phyloP scores from a whole-genome alignment of 2,797 vertebrate species.

The Apogon talboti region DNA sequence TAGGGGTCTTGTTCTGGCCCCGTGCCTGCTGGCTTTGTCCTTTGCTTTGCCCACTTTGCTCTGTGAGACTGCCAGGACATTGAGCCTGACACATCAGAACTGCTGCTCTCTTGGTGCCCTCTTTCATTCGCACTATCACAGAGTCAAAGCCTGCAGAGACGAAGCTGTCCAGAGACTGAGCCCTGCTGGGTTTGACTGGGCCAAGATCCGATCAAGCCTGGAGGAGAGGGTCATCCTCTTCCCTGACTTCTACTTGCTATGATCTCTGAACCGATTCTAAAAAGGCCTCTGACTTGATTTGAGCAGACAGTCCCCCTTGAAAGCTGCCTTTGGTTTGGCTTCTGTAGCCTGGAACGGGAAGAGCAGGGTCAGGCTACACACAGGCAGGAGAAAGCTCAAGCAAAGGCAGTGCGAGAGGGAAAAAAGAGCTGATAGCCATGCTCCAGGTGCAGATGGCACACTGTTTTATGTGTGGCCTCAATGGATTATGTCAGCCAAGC shows the following conservation, averaged over 20 bases:
- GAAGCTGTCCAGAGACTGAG: slow-evolving; percentile 82
- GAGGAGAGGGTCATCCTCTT: slow-evolving; percentile 85
- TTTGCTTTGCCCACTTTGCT: slow-evolving; percentile 83
- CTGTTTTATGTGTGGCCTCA: slow-evolving; percentile 86
- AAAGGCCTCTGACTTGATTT: slow-evolving; percentile 86
- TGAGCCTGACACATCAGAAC: slow-evolving; percentile 85
- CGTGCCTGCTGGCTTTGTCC: slow-evolving; percentile 84
- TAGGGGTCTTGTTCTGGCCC: slow-evolving; percentile 79
- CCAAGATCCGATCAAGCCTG: slow-evolving; percentile 86
- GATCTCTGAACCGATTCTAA: slow-evolving; percentile 86
- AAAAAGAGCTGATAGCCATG: slow-evolving; percentile 78
- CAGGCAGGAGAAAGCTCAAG: slow-evolving; percentile 77
- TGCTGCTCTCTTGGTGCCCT: slow-evolving; percentile 83
- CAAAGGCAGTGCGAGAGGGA: slow-evolving; percentile 58
- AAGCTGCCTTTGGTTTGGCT: slow-evolving; percentile 86
- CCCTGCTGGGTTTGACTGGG: slow-evolving; percentile 85
- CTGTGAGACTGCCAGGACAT: slow-evolving; percentile 83
- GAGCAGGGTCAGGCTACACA: slow-evolving; percentile 83
- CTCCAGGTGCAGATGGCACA: slow-evolving; percentile 85
- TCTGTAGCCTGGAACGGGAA: slow-evolving; percentile 83
- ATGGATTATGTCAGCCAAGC: slow-evolving; percentile 83
- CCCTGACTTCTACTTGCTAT: slow-evolving; percentile 85
- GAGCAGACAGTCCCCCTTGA: slow-evolving; percentile 85
- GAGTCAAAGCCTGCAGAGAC: slow-evolving; percentile 84
- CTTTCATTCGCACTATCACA: slow-evolving; percentile 85